Evolutionary conservation across 1,140 invertebrate species (phyloP).

Genomic region (Cotesia chilonis): DNA sequence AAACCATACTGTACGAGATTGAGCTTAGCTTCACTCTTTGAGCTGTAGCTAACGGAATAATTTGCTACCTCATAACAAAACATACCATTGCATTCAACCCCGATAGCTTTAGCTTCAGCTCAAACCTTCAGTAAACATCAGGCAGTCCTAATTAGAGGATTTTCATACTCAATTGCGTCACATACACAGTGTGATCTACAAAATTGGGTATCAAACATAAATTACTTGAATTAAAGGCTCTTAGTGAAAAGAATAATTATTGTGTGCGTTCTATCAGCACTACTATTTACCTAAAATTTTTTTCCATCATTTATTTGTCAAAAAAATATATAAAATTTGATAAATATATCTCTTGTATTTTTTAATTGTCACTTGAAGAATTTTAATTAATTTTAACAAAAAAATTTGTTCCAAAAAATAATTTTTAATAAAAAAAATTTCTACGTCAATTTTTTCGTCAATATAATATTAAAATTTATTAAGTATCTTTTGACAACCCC

Average conservation of each 20-base stretch:
- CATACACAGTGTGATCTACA: background rate
- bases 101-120: background rate
- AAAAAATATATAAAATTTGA: no score
- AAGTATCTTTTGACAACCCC: no score
- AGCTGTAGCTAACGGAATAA: slow-evolving; percentile 21
- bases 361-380: no score
- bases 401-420: no score
- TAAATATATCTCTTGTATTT: no score
- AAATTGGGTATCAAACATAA: background rate
- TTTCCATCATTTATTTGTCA: no score
- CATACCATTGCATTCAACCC: slow-evolving; percentile 25
- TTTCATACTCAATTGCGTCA: slow-evolving; percentile 7
- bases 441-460: no score
- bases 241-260: background rate
- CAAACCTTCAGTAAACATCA: background rate
- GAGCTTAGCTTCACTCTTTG: slow-evolving; percentile 17
- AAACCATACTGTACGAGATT: background rate
- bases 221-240: no score
- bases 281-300: no score
- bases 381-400: no score
- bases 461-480: no score
- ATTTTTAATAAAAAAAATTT: no score
- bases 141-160: slow-evolving; percentile 24
- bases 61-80: background rate
- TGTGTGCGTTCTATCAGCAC: background rate